Base-by-base conservation (phyloP, 1,140 invertebrate genomes). In the Hesperophylax magnus region DNA sequence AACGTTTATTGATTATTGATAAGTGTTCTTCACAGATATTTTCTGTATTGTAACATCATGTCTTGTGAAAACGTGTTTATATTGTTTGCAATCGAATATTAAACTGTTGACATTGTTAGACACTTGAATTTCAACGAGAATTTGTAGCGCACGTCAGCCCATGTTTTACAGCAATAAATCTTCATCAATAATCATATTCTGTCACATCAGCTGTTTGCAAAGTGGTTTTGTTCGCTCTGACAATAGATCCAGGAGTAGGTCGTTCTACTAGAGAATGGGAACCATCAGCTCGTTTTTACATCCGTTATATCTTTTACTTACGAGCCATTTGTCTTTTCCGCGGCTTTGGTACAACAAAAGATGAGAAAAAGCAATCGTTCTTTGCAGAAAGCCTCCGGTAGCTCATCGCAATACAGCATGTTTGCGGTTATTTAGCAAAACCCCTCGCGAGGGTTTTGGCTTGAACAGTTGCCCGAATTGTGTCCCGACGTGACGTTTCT, bases 301-400 rank as follows among this genome's bases (percentile, higher is more conserved):
- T 72, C 52, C 76, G 65, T 74, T 47, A 61, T 74, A 74, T 81
- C 80, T 81, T 65, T 54, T 77, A 39, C 79, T 69, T 71, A 81
- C 63, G 69, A 77, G 67, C 80, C 80, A 81, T 81, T 81, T 76
- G 69, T 74, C 72, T 65, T 77, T 77, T 47, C 11, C 47, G 20
- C 18, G 74, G 74, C 79, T 80, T 52, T 39, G 24, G 56, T 74
- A 78, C 56, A 54, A 81, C 53, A 81, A 78, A 81, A 27, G 80
- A 56, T 47, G 22, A 65, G 76, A 78, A 78, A 78, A 78, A 53
- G 80, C 76, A 81, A 81, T 81, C 78, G 80, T 63, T 52, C 39
- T 72, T 78, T 78, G 76, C 77, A 61, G 58, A 77, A 81, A 81
- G 76, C 80, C 80, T 74, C 52, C 17, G 56, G 80, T 65, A 34